Conservation (phyloP, 2,888 invertebrate genomes). For the Alentia gelatinosa region DNA sequence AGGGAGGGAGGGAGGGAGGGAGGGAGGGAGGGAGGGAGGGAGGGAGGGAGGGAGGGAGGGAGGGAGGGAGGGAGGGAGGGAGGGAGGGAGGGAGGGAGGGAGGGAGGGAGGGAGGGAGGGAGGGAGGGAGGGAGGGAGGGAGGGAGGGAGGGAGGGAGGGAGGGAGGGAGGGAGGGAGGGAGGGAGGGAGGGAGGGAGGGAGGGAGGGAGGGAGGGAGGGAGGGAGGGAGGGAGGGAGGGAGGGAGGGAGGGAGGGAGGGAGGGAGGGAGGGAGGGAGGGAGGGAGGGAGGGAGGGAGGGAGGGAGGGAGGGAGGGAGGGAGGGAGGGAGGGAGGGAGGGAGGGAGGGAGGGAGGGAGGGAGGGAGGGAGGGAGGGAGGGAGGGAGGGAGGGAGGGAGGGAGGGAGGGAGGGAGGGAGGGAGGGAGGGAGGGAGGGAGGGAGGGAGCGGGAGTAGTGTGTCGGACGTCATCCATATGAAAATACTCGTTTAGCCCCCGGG, state of each 20-base stretch:
- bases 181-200: not conserved
- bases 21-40: not conserved
- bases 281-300: not conserved
- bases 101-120: not conserved
- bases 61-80: not conserved
- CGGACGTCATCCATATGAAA: not conserved
- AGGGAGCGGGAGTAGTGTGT: not conserved
- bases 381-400: not conserved
- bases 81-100: not conserved
- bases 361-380: not conserved
- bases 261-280: not conserved
- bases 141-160: not conserved
- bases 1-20: not conserved
- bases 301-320: not conserved
- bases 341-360: not conserved
- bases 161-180: not conserved
- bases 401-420: not conserved
- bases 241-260: not conserved
- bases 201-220: not conserved
- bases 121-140: not conserved
- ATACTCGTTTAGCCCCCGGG: not conserved
- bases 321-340: not conserved
- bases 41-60: not conserved
- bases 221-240: not conserved
- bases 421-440: not conserved